These are phyloP conservation scores for Muscicapa striata DNA, from an alignment of 2,797 vertebrate species.

Conservation along the genomic window DNA sequence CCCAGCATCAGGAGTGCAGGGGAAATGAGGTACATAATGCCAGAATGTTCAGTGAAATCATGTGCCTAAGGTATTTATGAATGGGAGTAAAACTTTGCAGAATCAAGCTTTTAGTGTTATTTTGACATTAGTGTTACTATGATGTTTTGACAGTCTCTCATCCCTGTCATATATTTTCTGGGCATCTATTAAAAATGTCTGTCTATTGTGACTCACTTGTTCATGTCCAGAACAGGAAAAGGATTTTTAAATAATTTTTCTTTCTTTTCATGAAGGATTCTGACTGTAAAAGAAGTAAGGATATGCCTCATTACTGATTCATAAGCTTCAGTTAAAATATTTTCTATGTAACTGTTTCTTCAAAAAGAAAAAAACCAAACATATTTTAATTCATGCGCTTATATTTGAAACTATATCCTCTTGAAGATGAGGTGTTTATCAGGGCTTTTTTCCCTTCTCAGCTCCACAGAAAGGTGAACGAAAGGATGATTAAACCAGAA, in stretches of 20 bases:
- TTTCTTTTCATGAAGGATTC: background rate
- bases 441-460: background rate
- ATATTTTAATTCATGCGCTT: background rate
- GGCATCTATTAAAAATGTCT: background rate
- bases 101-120: background rate
- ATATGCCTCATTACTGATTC: background rate
- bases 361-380: background rate
- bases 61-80: background rate
- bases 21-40: background rate
- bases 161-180: background rate
- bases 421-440: conserved; percentile 25
- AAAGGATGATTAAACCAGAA: conserved; percentile 77
- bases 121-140: background rate
- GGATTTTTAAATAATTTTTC: background rate
- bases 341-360: background rate
- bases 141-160: background rate
- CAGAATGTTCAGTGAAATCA: background rate
- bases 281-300: background rate
- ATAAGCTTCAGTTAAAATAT: background rate
- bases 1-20: background rate
- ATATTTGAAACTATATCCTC: conserved; percentile 19
- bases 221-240: background rate
- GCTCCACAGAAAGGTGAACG: conserved; percentile 72
- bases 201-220: background rate
- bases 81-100: background rate